Percentiles rank a stretch among this genome's conserved stretches.
These are phyloP conservation scores for Kuschelorhynchus macadamiae DNA, from an alignment of 2,888 invertebrate species.

Conservation along the genomic window DNA sequence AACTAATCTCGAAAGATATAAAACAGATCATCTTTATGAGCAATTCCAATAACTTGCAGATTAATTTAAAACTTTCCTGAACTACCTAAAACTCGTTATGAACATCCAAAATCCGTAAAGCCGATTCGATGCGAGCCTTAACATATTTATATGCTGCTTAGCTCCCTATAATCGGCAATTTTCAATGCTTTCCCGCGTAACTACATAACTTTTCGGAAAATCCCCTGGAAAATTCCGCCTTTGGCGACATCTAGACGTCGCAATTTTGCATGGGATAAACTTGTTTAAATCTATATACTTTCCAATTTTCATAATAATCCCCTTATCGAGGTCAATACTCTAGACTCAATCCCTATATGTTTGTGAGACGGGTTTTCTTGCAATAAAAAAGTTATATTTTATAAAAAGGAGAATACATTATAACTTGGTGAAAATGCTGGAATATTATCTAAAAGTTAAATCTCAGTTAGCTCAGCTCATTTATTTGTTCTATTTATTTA, in stretches of 20 bases:
- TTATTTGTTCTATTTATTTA: too few relatives aligned
- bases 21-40: slow-evolving; percentile 1
- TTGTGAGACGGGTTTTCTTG: slow-evolving; percentile 18
- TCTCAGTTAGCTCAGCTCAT: too few relatives aligned
- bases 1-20: too few relatives aligned
- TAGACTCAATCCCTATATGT: slow-evolving; percentile 22
- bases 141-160: slow-evolving; percentile 65
- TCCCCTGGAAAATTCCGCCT: slow-evolving; percentile 57
- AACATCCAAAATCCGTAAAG: slow-evolving; percentile 47
- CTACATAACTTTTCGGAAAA: slow-evolving; percentile 63
- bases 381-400: slow-evolving; percentile 10
- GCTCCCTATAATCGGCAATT: slow-evolving; percentile 66
- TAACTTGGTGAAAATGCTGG: too few relatives aligned
- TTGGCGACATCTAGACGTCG: slow-evolving; percentile 65
- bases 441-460: too few relatives aligned
- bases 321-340: slow-evolving; percentile 42
- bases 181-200: slow-evolving; percentile 63
- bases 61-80: slow-evolving; percentile 49
- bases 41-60: slow-evolving; percentile 21
- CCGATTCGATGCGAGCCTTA: slow-evolving; percentile 47
- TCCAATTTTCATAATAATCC: slow-evolving; percentile 61
- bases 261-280: slow-evolving; percentile 63
- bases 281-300: slow-evolving; percentile 62
- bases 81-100: slow-evolving; percentile 46
- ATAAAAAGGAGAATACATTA: neutral